Conservation (phyloP, 2,797 vertebrate genomes). For the Hypotaenidia philippensis region DNA sequence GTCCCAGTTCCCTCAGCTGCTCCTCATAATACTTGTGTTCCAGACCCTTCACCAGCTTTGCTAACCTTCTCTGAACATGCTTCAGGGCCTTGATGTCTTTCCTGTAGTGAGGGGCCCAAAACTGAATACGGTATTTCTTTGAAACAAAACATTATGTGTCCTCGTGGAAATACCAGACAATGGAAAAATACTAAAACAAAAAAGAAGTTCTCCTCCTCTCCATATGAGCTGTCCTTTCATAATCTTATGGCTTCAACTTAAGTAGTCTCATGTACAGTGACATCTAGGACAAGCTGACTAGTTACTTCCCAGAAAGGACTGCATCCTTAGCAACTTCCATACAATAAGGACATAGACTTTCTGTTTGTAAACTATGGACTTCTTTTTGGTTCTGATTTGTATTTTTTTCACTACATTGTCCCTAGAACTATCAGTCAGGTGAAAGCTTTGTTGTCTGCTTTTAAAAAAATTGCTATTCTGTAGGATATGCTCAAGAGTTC, state of each 20-base stretch:
- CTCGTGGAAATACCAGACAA: neutral
- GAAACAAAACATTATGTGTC: neutral
- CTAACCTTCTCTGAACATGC: no score
- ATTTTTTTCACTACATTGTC: neutral
- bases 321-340: neutral
- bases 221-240: neutral
- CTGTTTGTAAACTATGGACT: neutral
- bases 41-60: no score
- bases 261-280: neutral
- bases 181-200: neutral
- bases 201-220: neutral
- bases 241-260: neutral
- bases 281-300: neutral
- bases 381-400: neutral
- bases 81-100: no score
- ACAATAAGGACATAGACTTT: neutral
- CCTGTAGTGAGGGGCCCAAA: no score
- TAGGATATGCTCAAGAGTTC: neutral
- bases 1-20: no score
- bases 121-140: neutral
- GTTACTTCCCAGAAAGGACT: neutral
- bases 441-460: neutral
- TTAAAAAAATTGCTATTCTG: neutral
- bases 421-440: neutral
- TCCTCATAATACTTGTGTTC: no score